phyloP scores from a whole-genome alignment of 2,113 vertebrate species.

The Sphaerodactylus townsendi region DNA sequence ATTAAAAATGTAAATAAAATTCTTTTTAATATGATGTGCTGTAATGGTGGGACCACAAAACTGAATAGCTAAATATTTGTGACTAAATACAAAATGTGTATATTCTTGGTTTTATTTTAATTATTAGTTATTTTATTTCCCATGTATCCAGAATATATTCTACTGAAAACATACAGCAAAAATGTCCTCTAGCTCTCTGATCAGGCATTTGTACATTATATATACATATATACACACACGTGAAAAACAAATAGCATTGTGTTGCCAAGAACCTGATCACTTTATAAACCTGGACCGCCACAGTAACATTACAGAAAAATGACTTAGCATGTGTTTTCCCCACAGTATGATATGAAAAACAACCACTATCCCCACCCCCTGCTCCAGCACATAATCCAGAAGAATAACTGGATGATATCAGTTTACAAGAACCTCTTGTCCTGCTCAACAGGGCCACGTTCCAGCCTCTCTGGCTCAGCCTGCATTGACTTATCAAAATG shows the following conservation, averaged over 20 bases:
- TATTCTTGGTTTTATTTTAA: constrained; percentile 19
- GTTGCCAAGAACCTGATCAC: background rate
- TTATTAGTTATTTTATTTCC: constrained; percentile 34
- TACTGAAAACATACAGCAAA: constrained; percentile 1
- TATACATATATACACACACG: background rate
- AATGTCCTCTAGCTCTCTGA: background rate
- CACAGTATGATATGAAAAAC: background rate
- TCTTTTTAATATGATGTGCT: constrained; percentile 19
- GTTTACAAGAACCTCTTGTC: background rate
- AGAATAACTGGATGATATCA: background rate
- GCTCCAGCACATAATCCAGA: background rate
- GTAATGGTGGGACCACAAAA: background rate
- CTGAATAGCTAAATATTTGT: constrained; percentile 25
- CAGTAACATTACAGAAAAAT: rapidly evolving
- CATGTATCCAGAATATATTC: constrained; percentile 4
- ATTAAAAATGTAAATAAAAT: constrained; percentile 41
- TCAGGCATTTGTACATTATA: background rate
- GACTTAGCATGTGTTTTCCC: background rate
- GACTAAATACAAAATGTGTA: background rate
- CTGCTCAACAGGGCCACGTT: background rate
- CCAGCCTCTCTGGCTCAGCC: background rate
- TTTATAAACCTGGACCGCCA: background rate
- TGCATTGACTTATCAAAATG: background rate
- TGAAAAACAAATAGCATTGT: background rate
- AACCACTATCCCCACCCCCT: too few relatives aligned